Evolutionary conservation across 2,888 invertebrate genomes (phyloP).

Genomic region (Parasteatoda lunata): DNA sequence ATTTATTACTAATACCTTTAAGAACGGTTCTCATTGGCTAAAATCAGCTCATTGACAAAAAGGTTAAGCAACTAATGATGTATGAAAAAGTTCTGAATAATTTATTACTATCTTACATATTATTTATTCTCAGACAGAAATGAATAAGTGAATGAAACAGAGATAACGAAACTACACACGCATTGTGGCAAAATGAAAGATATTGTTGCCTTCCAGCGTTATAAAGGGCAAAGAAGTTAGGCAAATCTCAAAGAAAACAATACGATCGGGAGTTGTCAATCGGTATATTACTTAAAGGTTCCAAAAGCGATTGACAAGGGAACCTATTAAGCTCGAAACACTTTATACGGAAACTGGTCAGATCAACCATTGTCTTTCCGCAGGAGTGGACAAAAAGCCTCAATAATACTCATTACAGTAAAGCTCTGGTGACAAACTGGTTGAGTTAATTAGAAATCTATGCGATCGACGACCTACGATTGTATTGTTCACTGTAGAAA

Average conservation of each 20-base stretch:
- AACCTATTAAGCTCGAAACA: conserved; percentile 61
- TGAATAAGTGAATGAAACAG: no score
- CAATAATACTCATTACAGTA: conserved; percentile 48
- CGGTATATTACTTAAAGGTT: conserved; percentile 51
- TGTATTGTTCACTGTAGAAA: conserved; percentile 50
- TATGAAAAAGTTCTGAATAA: no score
- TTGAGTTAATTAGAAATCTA: conserved; percentile 66
- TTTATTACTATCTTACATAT: no score
- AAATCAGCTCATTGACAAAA: no score
- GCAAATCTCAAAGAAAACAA: conserved; percentile 24
- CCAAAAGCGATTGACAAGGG: conserved; percentile 52
- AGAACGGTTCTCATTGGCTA: no score
- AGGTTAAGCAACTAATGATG: no score
- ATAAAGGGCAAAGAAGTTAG: no score
- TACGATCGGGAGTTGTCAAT: conserved; percentile 24
- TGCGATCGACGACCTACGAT: conserved; percentile 52
- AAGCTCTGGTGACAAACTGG: conserved; percentile 62
- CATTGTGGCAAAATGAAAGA: no score
- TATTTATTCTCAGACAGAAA: no score
- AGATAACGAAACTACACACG: no score
- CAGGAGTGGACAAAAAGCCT: conserved; percentile 43
- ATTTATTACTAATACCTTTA: no score
- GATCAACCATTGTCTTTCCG: conserved; percentile 51
- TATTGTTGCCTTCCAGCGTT: no score
- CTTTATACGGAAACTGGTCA: conserved; percentile 50